Evolutionary conservation across 1,140 invertebrate genomes (phyloP), one percentile per base, ranked within the genome.

Genomic region (Drosophila novamexicana): DNA sequence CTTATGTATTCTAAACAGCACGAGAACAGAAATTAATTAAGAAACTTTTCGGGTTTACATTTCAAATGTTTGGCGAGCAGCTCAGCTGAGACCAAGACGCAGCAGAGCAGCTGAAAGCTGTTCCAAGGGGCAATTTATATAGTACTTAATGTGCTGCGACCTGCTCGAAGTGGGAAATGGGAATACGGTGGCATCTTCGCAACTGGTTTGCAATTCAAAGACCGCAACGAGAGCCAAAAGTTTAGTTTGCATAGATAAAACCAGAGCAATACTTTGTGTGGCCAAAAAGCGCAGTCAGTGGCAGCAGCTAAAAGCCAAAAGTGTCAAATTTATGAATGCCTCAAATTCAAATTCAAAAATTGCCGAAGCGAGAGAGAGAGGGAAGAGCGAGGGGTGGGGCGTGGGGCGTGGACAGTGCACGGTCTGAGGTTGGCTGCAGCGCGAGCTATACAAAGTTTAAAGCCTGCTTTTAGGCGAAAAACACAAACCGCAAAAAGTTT

Each of bases 271-370:
- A 77, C 83, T 88, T 22, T 45, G 42, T 59, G 32, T 29, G 62
- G 54, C 37, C 54, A 45, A 42, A 42, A 42, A 9, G 2, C n/a
- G 52, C 34, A 32, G 52, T 18, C 45, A 56, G 39, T 37, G 37
- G 71, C 44, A 16, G 62, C 61, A 53, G 45, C 18, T 58, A 63
- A 75, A 74, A 69, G 70, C 59, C 84, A 83, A 85, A 89, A 89
- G 83, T 88, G 83, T 88, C 84, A 88, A 88, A 88, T 89, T 89
- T 88, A 88, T 89, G 83, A 88, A 89, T 80, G 83, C 73, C 83
- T 88, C 86, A 77, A 89, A 79, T 89, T 77, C 75, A 22, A 22
- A 22, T 29, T 29, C 22, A 29, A 63, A 79, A 86, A 79, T 58
- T 78, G 81, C 82, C 71, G 36, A 2, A 29, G 2, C 22, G 22